Base-by-base conservation (phyloP, 1,140 invertebrate species). In the Ostrea edulis region DNA sequence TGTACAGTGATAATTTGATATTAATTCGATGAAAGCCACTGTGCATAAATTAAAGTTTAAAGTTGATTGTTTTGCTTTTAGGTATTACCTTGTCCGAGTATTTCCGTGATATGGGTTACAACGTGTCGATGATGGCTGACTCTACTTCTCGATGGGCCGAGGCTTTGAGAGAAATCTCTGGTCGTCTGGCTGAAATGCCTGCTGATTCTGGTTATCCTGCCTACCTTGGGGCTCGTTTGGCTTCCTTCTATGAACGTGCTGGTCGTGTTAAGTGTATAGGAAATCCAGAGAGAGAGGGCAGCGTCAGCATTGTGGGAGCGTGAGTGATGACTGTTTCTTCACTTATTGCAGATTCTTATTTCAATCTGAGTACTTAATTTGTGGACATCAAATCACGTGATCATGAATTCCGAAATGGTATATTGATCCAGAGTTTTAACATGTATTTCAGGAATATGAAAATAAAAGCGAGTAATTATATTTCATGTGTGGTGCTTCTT, bases 111-210 rank as follows among this genome's bases (percentile, higher is more conserved):
- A 99, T 99, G 99, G 99, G 99, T 95, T 99, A 99, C 96, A 99
- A 99, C 94, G 99, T 99, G 51, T 99, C 99, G 86, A 99, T 99
- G 99, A 99, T 99, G 99, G 99, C 99, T 92, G 99, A 99, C 95
- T 99, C 99, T n/a, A 99, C 99, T 17, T 99, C 99, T 29, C 98
- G 99, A 96, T 99, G 99, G 99, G 99, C 99, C 85, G 99, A 99
- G 95, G 99, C 99, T 93, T 96, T 99, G 94, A 97, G 99, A 97
- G 99, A 99, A 97, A 99, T 99, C 96, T 99, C 99, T 3, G 99
- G 99, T 96, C 98, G 99, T 96, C 96, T 99, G 93, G 99, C 99
- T 95, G 99, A 99, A 96, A 99, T 99, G 99, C 99, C 99, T 95
- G 99, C 99, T 91, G 98, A 96, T 94, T 96, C 98, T 88, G 99